phyloP scores from a whole-genome alignment of 2,797 vertebrate species.

The Delichon dasypus region DNA sequence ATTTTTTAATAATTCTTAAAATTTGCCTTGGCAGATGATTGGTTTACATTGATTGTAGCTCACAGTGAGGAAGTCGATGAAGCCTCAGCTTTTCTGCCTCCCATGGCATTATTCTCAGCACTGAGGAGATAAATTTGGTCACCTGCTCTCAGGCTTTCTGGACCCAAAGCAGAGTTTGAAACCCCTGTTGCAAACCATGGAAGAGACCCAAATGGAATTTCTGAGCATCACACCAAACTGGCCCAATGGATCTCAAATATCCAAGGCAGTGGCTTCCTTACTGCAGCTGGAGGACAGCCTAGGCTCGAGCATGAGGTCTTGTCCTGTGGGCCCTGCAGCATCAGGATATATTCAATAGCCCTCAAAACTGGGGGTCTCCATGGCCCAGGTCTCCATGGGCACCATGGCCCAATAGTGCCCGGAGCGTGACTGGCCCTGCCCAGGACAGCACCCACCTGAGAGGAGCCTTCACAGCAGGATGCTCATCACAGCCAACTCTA shows the following conservation, averaged over 20 bases:
- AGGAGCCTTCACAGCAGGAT: accelerated
- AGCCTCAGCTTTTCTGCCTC: neutral
- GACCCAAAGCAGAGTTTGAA: neutral
- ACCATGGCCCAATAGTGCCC: neutral
- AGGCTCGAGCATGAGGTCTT: neutral
- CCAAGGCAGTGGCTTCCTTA: neutral
- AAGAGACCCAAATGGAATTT: neutral
- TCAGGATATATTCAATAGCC: neutral
- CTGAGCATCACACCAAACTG: neutral
- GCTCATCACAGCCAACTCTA: neutral
- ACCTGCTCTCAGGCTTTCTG: neutral
- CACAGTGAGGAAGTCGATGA: neutral
- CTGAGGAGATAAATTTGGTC: neutral
- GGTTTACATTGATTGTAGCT: neutral
- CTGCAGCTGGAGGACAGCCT: neutral
- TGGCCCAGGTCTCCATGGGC: no score
- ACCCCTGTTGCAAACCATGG: neutral
- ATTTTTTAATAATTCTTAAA: neutral
- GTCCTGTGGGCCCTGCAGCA: neutral
- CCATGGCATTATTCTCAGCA: neutral
- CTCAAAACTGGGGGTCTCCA: neutral
- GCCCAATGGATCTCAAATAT: neutral
- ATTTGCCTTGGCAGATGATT: neutral
- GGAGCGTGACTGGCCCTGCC: neutral
- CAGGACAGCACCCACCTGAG: neutral